Evolutionary conservation across 2,888 invertebrate species (phyloP), one percentile per base, ranked within the genome.

Genomic region (Hemicrepidius hirtus): DNA sequence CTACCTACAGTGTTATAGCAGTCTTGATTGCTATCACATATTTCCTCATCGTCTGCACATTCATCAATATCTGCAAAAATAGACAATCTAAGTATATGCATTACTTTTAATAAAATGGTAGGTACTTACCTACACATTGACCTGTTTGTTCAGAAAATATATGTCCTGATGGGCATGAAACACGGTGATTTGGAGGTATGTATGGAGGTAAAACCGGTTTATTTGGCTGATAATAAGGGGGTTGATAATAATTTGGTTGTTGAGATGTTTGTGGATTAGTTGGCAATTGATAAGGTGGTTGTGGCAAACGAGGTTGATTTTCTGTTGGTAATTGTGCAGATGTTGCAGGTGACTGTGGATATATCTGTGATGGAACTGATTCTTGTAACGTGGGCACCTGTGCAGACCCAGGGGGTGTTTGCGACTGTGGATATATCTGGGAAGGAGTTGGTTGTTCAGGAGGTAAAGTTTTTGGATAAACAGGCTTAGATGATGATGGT

Each of bases 11-110:
- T 92, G 81, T 95, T 95, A 6, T 87, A 85, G 82, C 95, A 95
- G 10, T 88, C 83, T 82, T 94, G 92, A 78, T 89, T 90, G 55
- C 89, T 88, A 64, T 89, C 89, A 82, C 93, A 94, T 0, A 88
- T 86, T 57, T 88, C 87, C 41, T 84, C 82, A 60, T 87, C 86
- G 63, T 88, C 87, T 0, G 81, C 74, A 77, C 94, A 94, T 82
- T 94, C 94, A 81, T 94, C 88, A 59, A 94, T 88, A 82, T 95
- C 95, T 85, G 72, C n/a, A n/a, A n/a, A n/a, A n/a, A n/a, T n/a
- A n/a, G n/a, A n/a, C n/a, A n/a, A n/a, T n/a, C n/a, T n/a, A n/a
- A n/a, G n/a, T n/a, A n/a, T n/a, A n/a, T n/a, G n/a, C n/a, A n/a
- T n/a, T n/a, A n/a, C n/a, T n/a, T n/a, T n/a, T n/a, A n/a, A n/a